Evolutionary conservation across 2,888 invertebrate genomes (phyloP).

Genomic region (Helleia helle): DNA sequence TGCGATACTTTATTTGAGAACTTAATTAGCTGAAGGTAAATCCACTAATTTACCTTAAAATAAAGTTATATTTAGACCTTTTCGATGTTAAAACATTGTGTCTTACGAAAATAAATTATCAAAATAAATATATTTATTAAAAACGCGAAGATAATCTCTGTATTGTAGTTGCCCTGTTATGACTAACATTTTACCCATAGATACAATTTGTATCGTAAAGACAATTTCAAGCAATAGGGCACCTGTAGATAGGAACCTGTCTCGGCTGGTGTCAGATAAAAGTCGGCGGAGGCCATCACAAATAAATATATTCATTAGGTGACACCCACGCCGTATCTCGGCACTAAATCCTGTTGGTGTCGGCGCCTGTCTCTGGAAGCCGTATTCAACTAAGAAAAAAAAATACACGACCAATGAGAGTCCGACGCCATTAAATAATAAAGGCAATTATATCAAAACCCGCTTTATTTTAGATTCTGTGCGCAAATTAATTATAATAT

Average conservation of each 20-base stretch:
- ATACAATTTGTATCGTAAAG: conserved; percentile 14
- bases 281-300: conserved; percentile 46
- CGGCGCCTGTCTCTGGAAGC: conserved; percentile 52
- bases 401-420: conserved; percentile 35
- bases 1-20: too few species aligned
- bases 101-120: too few species aligned
- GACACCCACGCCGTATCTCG: conserved; percentile 68
- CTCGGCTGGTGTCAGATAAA: conserved; percentile 52
- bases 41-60: too few species aligned
- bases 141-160: too few species aligned
- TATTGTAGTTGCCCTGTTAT: too few species aligned
- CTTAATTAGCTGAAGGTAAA: too few species aligned
- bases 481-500: too few species aligned
- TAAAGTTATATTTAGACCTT: too few species aligned
- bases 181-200: background rate
- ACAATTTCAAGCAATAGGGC: conserved; percentile 23
- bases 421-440: conserved; percentile 24
- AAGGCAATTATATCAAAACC: conserved; percentile 14
- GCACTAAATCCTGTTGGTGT: conserved; percentile 63
- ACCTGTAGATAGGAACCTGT: conserved; percentile 35
- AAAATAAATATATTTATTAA: too few species aligned
- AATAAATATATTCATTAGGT: conserved; percentile 73
- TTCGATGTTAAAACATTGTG: too few species aligned
- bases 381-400: conserved; percentile 29
- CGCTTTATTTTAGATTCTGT: too few species aligned